A percentile compares a stretch with the other conserved stretches of the same genome.
Evolutionary conservation across 2,888 invertebrate genomes (phyloP).

Genomic region (Agriotes lineatus): DNA sequence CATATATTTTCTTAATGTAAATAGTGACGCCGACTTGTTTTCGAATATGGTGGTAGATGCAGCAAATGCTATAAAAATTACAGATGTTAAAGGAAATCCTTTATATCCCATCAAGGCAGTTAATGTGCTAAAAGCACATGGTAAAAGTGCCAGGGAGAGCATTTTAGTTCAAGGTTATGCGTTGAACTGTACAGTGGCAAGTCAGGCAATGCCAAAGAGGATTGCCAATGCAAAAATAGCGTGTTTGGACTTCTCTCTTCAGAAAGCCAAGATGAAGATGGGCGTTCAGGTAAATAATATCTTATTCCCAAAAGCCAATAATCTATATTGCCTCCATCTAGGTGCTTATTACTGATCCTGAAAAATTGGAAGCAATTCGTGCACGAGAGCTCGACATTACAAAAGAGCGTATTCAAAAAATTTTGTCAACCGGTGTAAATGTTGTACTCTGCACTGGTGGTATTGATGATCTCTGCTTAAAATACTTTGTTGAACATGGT

Average conservation of each 20-base stretch:
- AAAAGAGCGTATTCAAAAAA: slow-evolving; percentile 96
- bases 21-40: slow-evolving; percentile 94
- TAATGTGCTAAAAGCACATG: slow-evolving; percentile 97
- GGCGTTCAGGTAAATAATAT: slow-evolving; percentile 83
- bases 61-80: slow-evolving; percentile 89
- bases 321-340: slow-evolving; percentile 51
- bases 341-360: slow-evolving; percentile 92
- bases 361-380: slow-evolving; percentile 91
- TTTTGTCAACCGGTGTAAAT: slow-evolving; percentile 93
- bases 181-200: slow-evolving; percentile 97
- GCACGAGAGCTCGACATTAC: slow-evolving; percentile 97
- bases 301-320: not conserved
- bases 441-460: slow-evolving; percentile 95
- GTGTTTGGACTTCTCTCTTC: slow-evolving; percentile 96
- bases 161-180: slow-evolving; percentile 93
- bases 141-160: slow-evolving; percentile 94
- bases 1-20: slow-evolving; percentile 57
- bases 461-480: slow-evolving; percentile 98
- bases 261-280: slow-evolving; percentile 99
- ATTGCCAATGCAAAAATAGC: slow-evolving; percentile 96
- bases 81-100: slow-evolving; percentile 85
- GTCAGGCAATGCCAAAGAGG: slow-evolving; percentile 92
- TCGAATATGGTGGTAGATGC: slow-evolving; percentile 97
- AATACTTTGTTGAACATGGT: slow-evolving; percentile 97
- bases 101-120: slow-evolving; percentile 96